These are phyloP conservation scores for Sebastes fasciatus DNA, from an alignment of 2,113 vertebrate genomes.

Conservation along the genomic window DNA sequence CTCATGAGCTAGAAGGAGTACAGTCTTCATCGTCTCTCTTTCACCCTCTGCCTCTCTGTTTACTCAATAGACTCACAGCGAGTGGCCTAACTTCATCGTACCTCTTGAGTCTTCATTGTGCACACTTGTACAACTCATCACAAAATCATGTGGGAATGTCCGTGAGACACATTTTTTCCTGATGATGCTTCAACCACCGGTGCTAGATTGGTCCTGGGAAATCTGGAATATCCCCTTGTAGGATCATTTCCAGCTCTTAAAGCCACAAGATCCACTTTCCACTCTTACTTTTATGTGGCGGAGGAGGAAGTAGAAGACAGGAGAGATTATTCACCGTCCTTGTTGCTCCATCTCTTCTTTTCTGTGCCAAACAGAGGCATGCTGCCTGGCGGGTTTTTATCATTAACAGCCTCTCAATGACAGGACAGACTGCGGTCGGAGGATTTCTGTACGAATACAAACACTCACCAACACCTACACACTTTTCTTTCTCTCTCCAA, in stretches of 20 bases:
- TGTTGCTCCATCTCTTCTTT: background rate
- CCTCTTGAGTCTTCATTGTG: background rate
- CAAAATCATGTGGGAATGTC: background rate
- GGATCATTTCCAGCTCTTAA: background rate
- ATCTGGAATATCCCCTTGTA: slow-evolving; percentile 2
- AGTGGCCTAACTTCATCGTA: background rate
- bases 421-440: slow-evolving; percentile 1
- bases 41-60: background rate
- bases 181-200: background rate
- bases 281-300: background rate
- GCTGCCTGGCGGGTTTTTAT: slow-evolving; percentile 15
- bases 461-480: background rate
- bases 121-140: background rate
- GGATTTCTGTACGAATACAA: slow-evolving; percentile 18
- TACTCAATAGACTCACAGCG: background rate
- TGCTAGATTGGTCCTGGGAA: background rate
- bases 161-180: background rate
- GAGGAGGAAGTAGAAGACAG: background rate
- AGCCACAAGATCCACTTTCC: slow-evolving; percentile 25
- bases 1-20: background rate
- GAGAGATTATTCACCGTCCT: slow-evolving; percentile 8
- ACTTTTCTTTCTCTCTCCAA: slow-evolving; percentile 1
- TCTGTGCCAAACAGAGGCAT: slow-evolving; percentile 1
- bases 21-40: background rate
- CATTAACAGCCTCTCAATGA: background rate